Evolutionary conservation across 2,797 vertebrate species (phyloP).

Genomic region (Hipposideros larvatus): DNA sequence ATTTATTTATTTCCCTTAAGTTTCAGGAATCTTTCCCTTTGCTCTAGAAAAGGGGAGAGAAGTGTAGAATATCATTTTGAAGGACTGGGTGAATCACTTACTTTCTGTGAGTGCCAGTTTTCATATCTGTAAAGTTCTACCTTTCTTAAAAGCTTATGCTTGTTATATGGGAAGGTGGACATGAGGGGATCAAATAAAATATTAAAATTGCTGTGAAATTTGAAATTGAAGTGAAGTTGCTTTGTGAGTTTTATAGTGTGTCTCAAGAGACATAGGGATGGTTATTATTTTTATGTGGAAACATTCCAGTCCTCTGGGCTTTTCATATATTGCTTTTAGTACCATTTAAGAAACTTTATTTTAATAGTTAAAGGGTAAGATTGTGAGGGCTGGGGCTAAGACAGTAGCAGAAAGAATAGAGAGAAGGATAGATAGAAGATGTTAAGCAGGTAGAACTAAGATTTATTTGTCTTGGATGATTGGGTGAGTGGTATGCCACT

Average conservation of each 20-base stretch:
- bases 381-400: conserved; percentile 19
- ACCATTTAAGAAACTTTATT: background rate
- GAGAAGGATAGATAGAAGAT: background rate
- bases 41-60: background rate
- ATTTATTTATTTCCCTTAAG: background rate
- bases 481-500: background rate
- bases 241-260: conserved; percentile 23
- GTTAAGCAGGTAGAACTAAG: background rate
- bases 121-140: conserved; percentile 7
- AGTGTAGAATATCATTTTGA: conserved; percentile 29
- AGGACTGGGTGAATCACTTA: background rate
- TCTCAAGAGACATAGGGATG: conserved; percentile 17
- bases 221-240: conserved; percentile 30
- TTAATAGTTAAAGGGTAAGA: background rate
- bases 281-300: conserved; percentile 42
- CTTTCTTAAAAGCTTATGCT: background rate
- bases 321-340: conserved; percentile 14
- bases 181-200: background rate
- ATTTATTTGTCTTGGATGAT: background rate
- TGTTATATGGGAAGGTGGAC: background rate
- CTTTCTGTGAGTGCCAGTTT: background rate
- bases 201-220: conserved; percentile 51
- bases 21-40: background rate
- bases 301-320: background rate
- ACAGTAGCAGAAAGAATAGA: background rate